A percentile compares a stretch with the other conserved stretches of the same genome.
Evolutionary conservation across 2,797 vertebrate genomes (phyloP).

Genomic region (Catamblyrhynchus diadema): DNA sequence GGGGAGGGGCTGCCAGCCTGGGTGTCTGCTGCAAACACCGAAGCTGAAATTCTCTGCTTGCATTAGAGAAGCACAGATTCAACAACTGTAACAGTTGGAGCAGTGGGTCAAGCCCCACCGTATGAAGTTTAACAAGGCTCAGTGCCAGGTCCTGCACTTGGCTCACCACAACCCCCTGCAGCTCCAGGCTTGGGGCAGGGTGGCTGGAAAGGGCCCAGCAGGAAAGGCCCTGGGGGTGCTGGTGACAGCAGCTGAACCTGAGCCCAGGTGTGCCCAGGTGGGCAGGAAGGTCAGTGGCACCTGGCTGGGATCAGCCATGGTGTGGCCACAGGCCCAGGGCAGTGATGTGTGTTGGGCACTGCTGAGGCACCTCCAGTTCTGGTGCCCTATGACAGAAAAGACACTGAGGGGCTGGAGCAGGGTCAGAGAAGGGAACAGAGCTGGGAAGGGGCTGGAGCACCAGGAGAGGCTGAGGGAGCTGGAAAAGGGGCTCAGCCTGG

Average conservation of each 20-base stretch:
- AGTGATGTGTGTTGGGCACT: not conserved
- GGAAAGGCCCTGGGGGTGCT: not conserved
- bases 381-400: not conserved
- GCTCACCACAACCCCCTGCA: not conserved
- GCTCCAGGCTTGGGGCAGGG: not conserved
- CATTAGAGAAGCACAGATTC: not conserved
- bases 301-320: not conserved
- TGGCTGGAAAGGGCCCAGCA: not conserved
- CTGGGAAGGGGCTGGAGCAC: not conserved
- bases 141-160: not conserved
- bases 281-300: not conserved
- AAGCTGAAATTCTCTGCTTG: not conserved
- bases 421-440: not conserved
- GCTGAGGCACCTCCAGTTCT: not conserved
- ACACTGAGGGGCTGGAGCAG: fast-evolving
- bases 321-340: not conserved
- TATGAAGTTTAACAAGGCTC: not conserved
- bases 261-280: not conserved
- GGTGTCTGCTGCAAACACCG: not conserved
- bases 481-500: not conserved
- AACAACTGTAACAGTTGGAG: fast-evolving
- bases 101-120: not conserved
- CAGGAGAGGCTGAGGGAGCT: not conserved
- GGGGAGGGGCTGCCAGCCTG: not conserved
- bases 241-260: not conserved